Evolutionary conservation across 2,888 invertebrate species (phyloP).

Genomic region (Philereme transversata): DNA sequence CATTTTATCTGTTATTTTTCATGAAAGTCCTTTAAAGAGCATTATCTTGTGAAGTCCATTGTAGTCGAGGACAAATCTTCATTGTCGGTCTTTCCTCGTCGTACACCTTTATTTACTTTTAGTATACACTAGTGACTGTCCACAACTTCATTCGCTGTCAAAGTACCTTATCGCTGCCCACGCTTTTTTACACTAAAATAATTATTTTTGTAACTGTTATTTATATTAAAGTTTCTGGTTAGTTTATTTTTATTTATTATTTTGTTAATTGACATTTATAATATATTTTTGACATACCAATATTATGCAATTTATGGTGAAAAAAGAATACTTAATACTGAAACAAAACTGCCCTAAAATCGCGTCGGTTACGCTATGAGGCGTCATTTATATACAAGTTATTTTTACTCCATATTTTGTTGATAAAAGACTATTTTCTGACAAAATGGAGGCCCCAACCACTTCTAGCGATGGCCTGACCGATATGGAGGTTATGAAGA

Average conservation of each 20-base stretch:
- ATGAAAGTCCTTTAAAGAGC: conserved; percentile 7
- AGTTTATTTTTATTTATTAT: too few relatives aligned
- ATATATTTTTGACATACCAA: too few relatives aligned
- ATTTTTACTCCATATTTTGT: conserved; percentile 23
- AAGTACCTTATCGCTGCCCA: too few relatives aligned
- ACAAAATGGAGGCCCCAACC: conserved; percentile 40
- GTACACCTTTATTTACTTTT: conserved; percentile 1
- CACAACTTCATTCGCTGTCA: too few relatives aligned
- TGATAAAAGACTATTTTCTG: background rate
- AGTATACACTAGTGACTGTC: background rate
- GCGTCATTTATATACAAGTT: conserved; percentile 10
- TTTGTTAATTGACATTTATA: too few relatives aligned
- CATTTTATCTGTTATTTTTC: too few relatives aligned
- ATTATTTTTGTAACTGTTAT: too few relatives aligned
- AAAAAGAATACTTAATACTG: too few relatives aligned
- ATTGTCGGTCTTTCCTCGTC: conserved; percentile 8
- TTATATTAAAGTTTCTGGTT: too few relatives aligned
- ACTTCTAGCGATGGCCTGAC: conserved; percentile 31
- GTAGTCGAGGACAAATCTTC: conserved; percentile 14
- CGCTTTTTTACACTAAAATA: too few relatives aligned
- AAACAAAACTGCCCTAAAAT: conserved; percentile 8
- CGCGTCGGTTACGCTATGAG: conserved; percentile 17
- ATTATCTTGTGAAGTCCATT: background rate
- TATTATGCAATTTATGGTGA: too few relatives aligned
- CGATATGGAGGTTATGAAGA: conserved; percentile 63